Evolutionary conservation across 2,797 vertebrate genomes (phyloP).

Genomic region (Anas georgica): DNA sequence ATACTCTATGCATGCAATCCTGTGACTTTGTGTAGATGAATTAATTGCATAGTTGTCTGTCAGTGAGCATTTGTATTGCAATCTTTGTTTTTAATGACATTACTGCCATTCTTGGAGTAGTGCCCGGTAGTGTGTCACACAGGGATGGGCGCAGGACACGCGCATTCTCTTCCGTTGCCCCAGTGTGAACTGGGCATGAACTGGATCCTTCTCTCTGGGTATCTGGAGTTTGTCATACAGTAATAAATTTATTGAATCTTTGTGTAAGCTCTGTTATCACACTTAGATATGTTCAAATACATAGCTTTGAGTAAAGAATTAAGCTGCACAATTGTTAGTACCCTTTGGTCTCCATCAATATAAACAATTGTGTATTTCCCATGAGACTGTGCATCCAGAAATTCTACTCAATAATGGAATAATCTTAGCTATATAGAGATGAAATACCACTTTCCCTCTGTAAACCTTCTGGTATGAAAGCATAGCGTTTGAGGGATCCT

Average conservation of each 20-base stretch:
- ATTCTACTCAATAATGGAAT: not conserved
- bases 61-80: not conserved
- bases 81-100: not conserved
- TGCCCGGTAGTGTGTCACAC: not conserved
- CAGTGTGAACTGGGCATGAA: fast-evolving
- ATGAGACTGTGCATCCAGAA: not conserved
- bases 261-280: not conserved
- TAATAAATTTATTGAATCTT: not conserved
- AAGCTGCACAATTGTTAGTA: not conserved
- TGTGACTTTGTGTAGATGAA: not conserved
- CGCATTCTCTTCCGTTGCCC: fast-evolving
- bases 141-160: fast-evolving
- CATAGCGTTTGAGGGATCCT: not conserved
- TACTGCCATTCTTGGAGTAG: not conserved
- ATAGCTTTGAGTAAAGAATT: not conserved
- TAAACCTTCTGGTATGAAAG: not conserved
- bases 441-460: not conserved
- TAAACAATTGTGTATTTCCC: not conserved
- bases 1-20: fast-evolving
- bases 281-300: not conserved
- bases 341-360: not conserved
- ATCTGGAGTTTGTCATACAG: not conserved
- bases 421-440: not conserved
- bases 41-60: not conserved
- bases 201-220: not conserved